phyloP scores from a whole-genome alignment of 2,888 invertebrate genomes.

The Leptopilina myrica region DNA sequence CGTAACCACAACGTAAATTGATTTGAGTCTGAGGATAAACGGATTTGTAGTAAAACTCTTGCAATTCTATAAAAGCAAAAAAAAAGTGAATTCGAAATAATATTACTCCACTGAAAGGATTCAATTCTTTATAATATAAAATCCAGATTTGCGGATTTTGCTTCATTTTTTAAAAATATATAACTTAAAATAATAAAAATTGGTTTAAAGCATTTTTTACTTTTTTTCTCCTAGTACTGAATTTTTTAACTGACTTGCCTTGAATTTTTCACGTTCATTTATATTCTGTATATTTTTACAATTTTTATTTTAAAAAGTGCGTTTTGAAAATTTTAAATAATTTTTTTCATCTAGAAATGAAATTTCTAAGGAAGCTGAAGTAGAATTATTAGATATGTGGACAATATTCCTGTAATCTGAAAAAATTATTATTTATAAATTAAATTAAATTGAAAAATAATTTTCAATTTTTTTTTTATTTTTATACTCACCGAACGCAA shows the following conservation, averaged over 20 bases:
- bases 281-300: too few species aligned
- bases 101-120: neutral
- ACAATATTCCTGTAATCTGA: conserved; percentile 65
- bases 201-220: neutral
- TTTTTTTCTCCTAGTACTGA: neutral
- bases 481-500: conserved; percentile 68
- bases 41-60: neutral
- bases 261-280: too few species aligned
- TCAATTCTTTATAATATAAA: neutral
- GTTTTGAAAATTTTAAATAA: too few species aligned
- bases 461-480: neutral
- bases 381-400: conserved; percentile 71
- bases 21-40: neutral
- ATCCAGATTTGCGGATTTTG: neutral
- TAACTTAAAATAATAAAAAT: neutral
- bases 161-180: neutral
- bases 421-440: conserved; percentile 43
- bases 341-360: too few species aligned
- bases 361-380: conserved; percentile 64
- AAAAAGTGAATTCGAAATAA: conserved; percentile 25
- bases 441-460: neutral
- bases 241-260: neutral
- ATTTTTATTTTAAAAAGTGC: too few species aligned
- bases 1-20: neutral
- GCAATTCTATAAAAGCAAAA: neutral